These are phyloP conservation scores for Microplitis deprimator DNA, from an alignment of 2,888 invertebrate species.

Conservation along the genomic window DNA sequence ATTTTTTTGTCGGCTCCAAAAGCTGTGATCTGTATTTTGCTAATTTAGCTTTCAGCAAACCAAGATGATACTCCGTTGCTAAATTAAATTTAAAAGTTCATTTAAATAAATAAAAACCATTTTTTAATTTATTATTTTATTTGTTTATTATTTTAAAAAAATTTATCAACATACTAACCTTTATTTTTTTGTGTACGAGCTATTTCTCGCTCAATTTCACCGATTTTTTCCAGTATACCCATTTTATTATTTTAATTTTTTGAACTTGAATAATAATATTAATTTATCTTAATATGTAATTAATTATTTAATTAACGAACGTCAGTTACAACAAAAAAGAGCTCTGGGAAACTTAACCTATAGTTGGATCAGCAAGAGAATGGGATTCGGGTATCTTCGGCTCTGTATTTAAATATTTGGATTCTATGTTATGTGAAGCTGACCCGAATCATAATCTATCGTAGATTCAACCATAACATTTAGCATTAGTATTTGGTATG, in stretches of 20 bases:
- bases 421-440: too few relatives aligned
- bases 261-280: not conserved
- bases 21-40: slow-evolving; percentile 96
- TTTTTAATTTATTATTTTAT: slow-evolving; percentile 15
- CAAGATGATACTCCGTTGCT: slow-evolving; percentile 99
- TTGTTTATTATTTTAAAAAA: slow-evolving; percentile 35
- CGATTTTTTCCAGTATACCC: slow-evolving; percentile 99
- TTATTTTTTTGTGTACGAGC: slow-evolving; percentile 99
- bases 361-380: not conserved
- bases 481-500: not conserved
- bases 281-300: not conserved
- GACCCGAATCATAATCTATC: too few relatives aligned
- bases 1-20: slow-evolving; percentile 93
- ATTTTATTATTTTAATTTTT: slow-evolving; percentile 72
- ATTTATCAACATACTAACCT: slow-evolving; percentile 75
- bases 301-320: not conserved
- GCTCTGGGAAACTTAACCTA: not conserved
- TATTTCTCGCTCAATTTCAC: slow-evolving; percentile 98
- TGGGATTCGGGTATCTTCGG: too few relatives aligned
- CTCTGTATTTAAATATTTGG: too few relatives aligned
- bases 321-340: not conserved
- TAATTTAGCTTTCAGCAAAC: slow-evolving; percentile 95
- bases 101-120: slow-evolving; percentile 4
- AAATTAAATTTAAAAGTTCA: not conserved
- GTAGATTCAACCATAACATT: too few relatives aligned